A percentile compares a stretch with the other conserved stretches of the same genome.
These are phyloP conservation scores for Geotrupes spiniger DNA, from an alignment of 2,888 invertebrate species.

Conservation along the genomic window DNA sequence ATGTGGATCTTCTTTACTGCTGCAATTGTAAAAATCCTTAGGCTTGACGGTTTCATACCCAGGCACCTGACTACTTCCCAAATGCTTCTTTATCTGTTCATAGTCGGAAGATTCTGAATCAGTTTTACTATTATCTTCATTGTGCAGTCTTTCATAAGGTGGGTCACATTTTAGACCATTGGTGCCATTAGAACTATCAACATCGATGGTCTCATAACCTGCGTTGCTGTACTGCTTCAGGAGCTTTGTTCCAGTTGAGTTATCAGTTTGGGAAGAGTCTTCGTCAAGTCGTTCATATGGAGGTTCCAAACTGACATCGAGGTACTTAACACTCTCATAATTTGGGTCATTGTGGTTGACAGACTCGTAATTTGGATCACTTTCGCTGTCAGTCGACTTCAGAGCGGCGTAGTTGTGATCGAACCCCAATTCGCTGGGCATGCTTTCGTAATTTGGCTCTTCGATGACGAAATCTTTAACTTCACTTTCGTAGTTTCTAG, in stretches of 20 bases:
- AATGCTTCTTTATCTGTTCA: slow-evolving; percentile 33
- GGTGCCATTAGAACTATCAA: slow-evolving; percentile 19
- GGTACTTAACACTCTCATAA: slow-evolving; percentile 78
- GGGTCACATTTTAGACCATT: slow-evolving; percentile 53
- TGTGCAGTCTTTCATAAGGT: slow-evolving; percentile 62
- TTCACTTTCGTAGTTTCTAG: too few relatives aligned
- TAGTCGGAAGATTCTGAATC: slow-evolving; percentile 37
- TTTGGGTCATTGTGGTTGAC: slow-evolving; percentile 71
- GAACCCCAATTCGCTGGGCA: slow-evolving; percentile 53
- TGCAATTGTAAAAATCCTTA: slow-evolving; percentile 7
- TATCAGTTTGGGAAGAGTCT: slow-evolving; percentile 35
- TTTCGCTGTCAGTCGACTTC: slow-evolving; percentile 63
- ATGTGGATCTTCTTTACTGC: slow-evolving; percentile 54
- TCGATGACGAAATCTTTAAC: slow-evolving; percentile 37
- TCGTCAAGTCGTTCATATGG: slow-evolving; percentile 60
- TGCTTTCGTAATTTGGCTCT: slow-evolving; percentile 77
- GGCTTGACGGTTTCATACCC: slow-evolving; percentile 20
- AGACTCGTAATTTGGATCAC: slow-evolving; percentile 68
- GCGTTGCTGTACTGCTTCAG: slow-evolving; percentile 12
- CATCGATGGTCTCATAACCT: slow-evolving; percentile 24
- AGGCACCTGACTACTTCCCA: slow-evolving; percentile 6
- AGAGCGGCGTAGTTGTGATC: slow-evolving; percentile 61
- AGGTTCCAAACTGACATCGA: slow-evolving; percentile 64
- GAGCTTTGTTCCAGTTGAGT: slow-evolving; percentile 4
- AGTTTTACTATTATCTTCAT: slow-evolving; percentile 37